Conservation (phyloP, 2,113 vertebrate genomes). For the Heterocephalus glaber region DNA sequence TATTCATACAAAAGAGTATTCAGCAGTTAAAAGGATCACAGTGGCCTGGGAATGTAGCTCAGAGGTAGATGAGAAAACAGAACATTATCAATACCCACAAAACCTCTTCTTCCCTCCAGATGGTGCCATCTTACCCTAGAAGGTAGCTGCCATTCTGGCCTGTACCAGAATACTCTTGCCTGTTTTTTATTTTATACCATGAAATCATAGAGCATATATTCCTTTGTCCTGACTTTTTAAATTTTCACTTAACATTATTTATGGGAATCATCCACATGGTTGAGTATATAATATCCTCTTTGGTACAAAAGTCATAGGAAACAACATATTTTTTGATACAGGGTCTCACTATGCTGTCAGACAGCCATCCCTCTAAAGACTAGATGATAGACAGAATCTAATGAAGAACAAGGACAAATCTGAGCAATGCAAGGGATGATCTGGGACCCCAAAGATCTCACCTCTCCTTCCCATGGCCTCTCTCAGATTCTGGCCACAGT, state of each 20-base stretch:
- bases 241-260: constrained; percentile 9
- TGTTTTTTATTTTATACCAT: too few species aligned
- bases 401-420: background rate
- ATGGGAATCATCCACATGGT: background rate
- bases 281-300: background rate
- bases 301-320: background rate
- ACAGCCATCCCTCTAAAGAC: background rate
- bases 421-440: background rate
- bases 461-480: background rate
- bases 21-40: too few species aligned
- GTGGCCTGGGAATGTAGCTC: too few species aligned
- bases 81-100: too few species aligned
- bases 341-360: background rate
- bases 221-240: too few species aligned
- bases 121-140: too few species aligned
- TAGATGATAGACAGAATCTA: background rate
- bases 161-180: too few species aligned
- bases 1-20: too few species aligned
- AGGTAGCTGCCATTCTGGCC: too few species aligned
- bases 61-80: too few species aligned
- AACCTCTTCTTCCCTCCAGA: too few species aligned
- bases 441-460: background rate
- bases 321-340: background rate
- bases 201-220: too few species aligned
- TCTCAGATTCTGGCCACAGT: background rate